Conservation (phyloP, 1,140 invertebrate genomes). For the Hyphantria cunea region DNA sequence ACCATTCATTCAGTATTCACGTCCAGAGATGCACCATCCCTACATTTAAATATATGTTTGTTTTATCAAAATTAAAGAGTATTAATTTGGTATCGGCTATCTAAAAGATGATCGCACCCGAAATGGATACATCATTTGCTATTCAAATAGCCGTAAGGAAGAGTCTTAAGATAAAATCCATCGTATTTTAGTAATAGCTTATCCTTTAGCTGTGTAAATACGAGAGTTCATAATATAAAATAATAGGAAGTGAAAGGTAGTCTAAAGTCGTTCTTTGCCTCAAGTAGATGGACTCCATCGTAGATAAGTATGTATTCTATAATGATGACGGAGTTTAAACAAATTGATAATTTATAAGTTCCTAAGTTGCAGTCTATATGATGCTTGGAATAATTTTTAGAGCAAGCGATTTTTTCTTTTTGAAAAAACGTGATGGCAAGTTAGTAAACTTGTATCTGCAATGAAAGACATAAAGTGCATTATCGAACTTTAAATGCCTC, state of each 20-base stretch:
- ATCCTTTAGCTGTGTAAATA: slow-evolving; percentile 8
- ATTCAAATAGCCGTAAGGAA: slow-evolving; percentile 65
- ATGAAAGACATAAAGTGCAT: no score
- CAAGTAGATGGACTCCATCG: no score
- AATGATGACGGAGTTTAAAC: no score
- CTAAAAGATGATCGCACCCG: slow-evolving; percentile 60
- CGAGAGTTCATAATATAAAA: background rate
- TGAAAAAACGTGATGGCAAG: no score
- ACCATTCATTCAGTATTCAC: slow-evolving; percentile 27
- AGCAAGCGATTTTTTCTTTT: no score
- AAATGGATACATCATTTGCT: slow-evolving; percentile 72
- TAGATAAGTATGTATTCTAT: no score
- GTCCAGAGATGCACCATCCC: slow-evolving; percentile 46
- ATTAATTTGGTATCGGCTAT: slow-evolving; percentile 70
- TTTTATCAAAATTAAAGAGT: slow-evolving; percentile 68
- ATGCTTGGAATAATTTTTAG: no score
- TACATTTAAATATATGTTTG: slow-evolving; percentile 79
- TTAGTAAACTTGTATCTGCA: no score
- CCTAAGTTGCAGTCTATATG: no score
- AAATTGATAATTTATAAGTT: no score
- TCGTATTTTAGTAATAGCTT: slow-evolving; percentile 16
- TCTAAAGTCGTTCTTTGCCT: no score
- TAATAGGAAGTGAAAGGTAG: background rate
- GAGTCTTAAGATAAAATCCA: slow-evolving; percentile 22
- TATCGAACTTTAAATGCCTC: no score